These are phyloP conservation scores for Lophura nycthemera DNA, from an alignment of 2,113 vertebrate genomes.

Conservation along the genomic window DNA sequence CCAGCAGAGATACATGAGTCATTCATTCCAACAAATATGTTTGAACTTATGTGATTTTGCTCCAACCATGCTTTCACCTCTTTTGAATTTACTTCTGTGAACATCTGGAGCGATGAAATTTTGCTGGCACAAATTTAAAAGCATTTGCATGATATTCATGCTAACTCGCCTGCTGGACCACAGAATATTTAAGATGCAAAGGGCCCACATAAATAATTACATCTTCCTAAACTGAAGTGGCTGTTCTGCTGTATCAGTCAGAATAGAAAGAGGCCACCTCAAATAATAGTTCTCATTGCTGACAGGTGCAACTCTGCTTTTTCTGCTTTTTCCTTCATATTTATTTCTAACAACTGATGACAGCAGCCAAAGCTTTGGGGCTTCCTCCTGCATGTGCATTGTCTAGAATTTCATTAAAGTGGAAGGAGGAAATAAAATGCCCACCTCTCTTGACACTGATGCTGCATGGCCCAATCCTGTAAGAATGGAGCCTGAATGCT, in stretches of 20 bases:
- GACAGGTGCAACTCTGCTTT: background rate
- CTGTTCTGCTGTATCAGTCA: background rate
- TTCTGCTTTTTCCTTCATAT: background rate
- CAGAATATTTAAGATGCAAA: background rate
- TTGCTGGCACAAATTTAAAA: conserved; percentile 13
- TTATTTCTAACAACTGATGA: background rate
- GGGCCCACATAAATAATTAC: background rate
- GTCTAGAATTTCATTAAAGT: background rate
- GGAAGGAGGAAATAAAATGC: background rate
- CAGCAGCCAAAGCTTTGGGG: background rate
- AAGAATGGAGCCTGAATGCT: background rate
- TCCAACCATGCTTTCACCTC: background rate
- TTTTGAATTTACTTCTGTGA: conserved; percentile 11
- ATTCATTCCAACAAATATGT: background rate
- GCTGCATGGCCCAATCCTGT: background rate
- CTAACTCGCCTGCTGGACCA: background rate
- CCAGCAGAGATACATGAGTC: background rate
- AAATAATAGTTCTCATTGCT: background rate
- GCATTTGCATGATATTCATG: background rate
- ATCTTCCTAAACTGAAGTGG: background rate
- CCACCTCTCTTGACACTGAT: background rate
- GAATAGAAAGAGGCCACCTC: background rate
- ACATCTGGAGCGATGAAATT: conserved; percentile 30
- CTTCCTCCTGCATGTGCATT: background rate
- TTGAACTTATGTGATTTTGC: conserved; percentile 1